Base-by-base conservation (phyloP, 2,888 invertebrate genomes). In the Notocelia uddmanniana region DNA sequence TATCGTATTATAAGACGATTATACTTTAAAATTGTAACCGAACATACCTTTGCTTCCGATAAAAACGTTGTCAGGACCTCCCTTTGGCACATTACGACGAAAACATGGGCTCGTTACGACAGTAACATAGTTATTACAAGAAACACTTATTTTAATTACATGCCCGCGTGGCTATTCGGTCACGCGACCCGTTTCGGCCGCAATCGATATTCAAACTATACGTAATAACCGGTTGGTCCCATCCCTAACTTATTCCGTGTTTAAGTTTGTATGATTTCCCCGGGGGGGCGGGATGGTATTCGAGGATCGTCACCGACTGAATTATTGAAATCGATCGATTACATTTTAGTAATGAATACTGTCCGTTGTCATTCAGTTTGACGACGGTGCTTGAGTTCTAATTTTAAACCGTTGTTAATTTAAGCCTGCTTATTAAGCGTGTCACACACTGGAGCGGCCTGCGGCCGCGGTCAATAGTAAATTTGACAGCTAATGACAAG, bases 211-310 rank as follows among this genome's bases (percentile, higher is more conserved):
- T 57, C 45, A 60, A 72, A 67, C 66, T 52, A 59, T 54, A 50
- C 81, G 81, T 79, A 84, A 86, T 84, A 79, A 81, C 82, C 78
- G 78, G 79, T 45, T 15, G 23, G 76, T 78, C 79, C 81, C 82
- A 76, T 81, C 83, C 82, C 84, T 81, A 79, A 80, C 78, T 81
- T 80, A 81, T 86, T 86, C 85, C 80, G 75, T 85, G 87, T 89
- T 90, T 89, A 90, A 90, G 89, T 90, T 90, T 86, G 85, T 81
- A 86, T 90, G 87, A 91, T 91, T 91, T 91, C 91, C 91, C 89
- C 73, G 26, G 90, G 89, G 91, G 89, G 80, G 78, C 0, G 78
- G 74, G 83, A 81, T 81, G 85, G 83, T 87, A 83, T 89, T 89
- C 89, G 88, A 85, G 81, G 89, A 89, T 88, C 84, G 80, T 81